phyloP scores from a whole-genome alignment of 2,888 invertebrate species.

The Octodonta nipae region DNA sequence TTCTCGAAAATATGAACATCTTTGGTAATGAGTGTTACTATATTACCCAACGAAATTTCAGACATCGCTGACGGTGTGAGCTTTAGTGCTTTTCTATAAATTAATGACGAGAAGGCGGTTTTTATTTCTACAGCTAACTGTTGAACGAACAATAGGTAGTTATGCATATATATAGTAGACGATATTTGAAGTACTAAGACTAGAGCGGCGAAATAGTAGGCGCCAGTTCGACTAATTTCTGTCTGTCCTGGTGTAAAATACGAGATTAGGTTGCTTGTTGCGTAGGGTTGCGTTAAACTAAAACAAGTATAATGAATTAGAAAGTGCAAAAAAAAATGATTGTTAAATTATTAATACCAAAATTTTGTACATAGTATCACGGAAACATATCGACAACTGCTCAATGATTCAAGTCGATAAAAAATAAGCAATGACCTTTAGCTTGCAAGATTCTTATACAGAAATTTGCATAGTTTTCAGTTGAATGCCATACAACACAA shows the following conservation, averaged over 20 bases:
- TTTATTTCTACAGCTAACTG: conserved; percentile 65
- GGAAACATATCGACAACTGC: too few relatives aligned
- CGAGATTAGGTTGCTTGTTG: conserved; percentile 21
- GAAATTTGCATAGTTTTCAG: too few relatives aligned
- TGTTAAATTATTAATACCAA: too few relatives aligned
- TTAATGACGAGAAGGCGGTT: conserved; percentile 44
- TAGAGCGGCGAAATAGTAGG: conserved; percentile 60
- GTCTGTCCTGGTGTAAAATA: conserved; percentile 22
- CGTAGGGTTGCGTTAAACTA: conserved; percentile 23
- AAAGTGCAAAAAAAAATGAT: too few relatives aligned
- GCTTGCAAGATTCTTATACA: too few relatives aligned
- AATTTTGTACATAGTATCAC: too few relatives aligned
- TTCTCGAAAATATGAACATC: conserved; percentile 85
- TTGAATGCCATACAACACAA: too few relatives aligned
- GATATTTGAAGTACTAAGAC: conserved; percentile 57
- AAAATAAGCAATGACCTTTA: too few relatives aligned
- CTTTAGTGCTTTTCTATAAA: conserved; percentile 42
- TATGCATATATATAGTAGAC: conserved; percentile 52
- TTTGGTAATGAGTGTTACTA: conserved; percentile 80
- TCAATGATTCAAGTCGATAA: too few relatives aligned
- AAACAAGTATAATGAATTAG: too few relatives aligned
- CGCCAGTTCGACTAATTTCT: conserved; percentile 27
- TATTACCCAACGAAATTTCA: conserved; percentile 55
- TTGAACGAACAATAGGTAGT: conserved; percentile 61
- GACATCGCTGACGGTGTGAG: conserved; percentile 44